Conservation (phyloP, 2,888 invertebrate species). For the Luffia ferchaultella region DNA sequence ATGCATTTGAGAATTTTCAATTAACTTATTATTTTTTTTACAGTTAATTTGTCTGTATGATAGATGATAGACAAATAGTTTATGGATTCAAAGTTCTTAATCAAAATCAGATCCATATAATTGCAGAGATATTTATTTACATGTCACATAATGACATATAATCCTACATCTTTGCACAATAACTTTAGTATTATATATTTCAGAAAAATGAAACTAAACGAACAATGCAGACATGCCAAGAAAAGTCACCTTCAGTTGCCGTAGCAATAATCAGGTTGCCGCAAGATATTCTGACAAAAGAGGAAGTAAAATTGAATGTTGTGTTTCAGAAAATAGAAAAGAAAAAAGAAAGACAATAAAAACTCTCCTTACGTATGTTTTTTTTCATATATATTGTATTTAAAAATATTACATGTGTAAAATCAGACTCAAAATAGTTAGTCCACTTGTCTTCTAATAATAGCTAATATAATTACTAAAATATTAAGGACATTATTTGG, state of each 20-base stretch:
- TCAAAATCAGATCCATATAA: too few species aligned
- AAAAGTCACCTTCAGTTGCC: neutral
- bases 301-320: slow-evolving; percentile 32
- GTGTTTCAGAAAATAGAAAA: slow-evolving; percentile 26
- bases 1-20: too few species aligned
- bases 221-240: neutral
- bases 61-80: too few species aligned
- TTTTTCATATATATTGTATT: neutral
- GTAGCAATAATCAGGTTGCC: neutral
- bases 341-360: slow-evolving; percentile 10
- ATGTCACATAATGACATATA: too few species aligned
- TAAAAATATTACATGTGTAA: neutral
- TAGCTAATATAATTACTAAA: slow-evolving; percentile 10
- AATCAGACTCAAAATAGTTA: neutral
- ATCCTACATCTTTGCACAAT: too few species aligned
- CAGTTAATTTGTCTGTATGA: too few species aligned
- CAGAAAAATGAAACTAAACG: slow-evolving; percentile 5
- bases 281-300: slow-evolving; percentile 25
- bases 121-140: too few species aligned
- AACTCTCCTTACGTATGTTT: too few species aligned
- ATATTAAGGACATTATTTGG: too few species aligned
- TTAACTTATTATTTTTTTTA: too few species aligned
- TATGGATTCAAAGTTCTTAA: too few species aligned
- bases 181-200: slow-evolving; percentile 5
- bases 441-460: slow-evolving; percentile 1